phyloP scores from a whole-genome alignment of 2,113 vertebrate genomes.

The Saiga tatarica region DNA sequence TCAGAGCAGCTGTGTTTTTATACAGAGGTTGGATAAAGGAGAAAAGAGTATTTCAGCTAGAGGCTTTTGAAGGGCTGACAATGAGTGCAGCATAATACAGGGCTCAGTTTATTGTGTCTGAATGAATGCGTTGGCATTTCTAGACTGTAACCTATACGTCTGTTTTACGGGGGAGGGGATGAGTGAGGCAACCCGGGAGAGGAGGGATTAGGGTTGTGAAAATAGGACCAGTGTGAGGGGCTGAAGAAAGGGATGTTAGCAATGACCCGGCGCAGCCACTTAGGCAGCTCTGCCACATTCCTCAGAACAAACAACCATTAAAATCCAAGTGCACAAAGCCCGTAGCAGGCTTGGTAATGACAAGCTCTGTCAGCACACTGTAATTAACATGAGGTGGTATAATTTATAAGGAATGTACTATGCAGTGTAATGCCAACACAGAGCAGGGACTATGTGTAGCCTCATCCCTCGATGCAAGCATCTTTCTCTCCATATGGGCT shows the following conservation, averaged over 20 bases:
- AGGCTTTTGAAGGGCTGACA: conserved; percentile 29
- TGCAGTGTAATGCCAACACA: conserved; percentile 59
- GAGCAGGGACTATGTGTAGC: conserved; percentile 27
- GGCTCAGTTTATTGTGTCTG: conserved; percentile 55
- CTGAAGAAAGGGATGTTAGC: conserved; percentile 61
- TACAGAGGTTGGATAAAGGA: background rate
- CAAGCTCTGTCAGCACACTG: conserved; percentile 75
- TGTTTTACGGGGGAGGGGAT: background rate
- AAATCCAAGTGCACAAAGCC: conserved; percentile 74
- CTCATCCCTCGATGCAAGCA: conserved; percentile 64
- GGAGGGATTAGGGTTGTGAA: conserved; percentile 59
- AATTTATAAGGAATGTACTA: conserved; percentile 79
- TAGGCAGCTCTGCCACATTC: conserved; percentile 70
- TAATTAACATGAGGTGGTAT: conserved; percentile 79
- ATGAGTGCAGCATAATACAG: background rate
- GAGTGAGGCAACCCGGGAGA: background rate
- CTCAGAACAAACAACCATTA: conserved; percentile 78
- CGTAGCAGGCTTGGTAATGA: conserved; percentile 71
- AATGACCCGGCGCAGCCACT: conserved; percentile 51
- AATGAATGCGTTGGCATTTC: conserved; percentile 50
- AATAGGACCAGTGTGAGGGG: conserved; percentile 58
- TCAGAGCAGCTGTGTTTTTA: background rate
- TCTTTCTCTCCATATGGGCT: conserved; percentile 69
- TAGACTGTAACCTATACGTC: conserved; percentile 54
- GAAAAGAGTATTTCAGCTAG: conserved; percentile 20